These are phyloP conservation scores for Drosophila kikkawai DNA, from an alignment of 1,140 invertebrate species.

Conservation along the genomic window DNA sequence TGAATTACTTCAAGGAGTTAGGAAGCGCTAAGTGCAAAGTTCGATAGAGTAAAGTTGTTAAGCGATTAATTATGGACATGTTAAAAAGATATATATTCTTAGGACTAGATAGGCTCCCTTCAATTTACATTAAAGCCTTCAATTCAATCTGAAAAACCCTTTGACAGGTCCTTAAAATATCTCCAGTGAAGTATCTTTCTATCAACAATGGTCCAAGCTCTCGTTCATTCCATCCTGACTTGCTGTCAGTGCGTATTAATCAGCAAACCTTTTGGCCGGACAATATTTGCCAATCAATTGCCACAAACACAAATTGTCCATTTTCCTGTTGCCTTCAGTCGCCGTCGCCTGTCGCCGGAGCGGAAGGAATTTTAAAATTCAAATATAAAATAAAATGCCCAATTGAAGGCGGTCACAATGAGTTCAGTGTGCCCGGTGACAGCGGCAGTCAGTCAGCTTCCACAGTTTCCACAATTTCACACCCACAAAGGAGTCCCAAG, in stretches of 20 bases:
- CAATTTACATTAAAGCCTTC: not conserved
- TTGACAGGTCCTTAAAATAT: not conserved
- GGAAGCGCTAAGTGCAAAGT: conserved; percentile 41
- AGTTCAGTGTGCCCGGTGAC: conserved; percentile 48
- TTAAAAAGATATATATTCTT: not conserved
- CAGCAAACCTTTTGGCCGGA: conserved; percentile 78
- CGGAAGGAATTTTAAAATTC: conserved; percentile 85
- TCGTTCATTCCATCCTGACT: conserved; percentile 36
- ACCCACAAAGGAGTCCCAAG: conserved; percentile 64
- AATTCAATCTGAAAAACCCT: not conserved
- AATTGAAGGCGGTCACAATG: conserved; percentile 82
- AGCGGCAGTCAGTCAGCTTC: conserved; percentile 45
- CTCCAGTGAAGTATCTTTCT: not conserved
- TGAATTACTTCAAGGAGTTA: conserved; percentile 46
- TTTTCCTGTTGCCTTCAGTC: conserved; percentile 75
- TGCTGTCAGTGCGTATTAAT: conserved; percentile 75
- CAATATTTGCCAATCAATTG: conserved; percentile 85
- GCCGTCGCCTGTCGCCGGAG: conserved; percentile 58
- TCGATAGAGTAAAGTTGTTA: not conserved
- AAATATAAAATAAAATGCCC: conserved; percentile 85
- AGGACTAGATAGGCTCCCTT: not conserved
- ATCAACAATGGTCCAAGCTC: not conserved
- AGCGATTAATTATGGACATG: not conserved
- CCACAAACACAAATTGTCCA: conserved; percentile 85
- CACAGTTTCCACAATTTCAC: conserved; percentile 52